These are phyloP conservation scores for Stomatorhinus walkeri DNA, from an alignment of 2,797 vertebrate genomes.

Conservation along the genomic window DNA sequence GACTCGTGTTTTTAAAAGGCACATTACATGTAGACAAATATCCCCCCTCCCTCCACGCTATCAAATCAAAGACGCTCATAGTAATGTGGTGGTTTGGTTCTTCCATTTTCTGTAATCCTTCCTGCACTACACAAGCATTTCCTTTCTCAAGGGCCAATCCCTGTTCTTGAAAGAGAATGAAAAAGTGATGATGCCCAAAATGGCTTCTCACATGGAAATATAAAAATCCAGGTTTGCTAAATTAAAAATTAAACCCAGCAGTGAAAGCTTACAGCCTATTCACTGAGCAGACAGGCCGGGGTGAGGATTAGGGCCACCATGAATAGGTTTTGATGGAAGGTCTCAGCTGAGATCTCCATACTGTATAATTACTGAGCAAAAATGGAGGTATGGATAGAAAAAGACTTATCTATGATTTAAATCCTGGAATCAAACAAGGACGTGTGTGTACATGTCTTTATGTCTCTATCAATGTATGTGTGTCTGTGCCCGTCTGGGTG, in stretches of 20 bases:
- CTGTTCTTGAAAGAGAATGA: not conserved
- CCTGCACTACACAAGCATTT: not conserved
- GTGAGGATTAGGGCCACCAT: not conserved
- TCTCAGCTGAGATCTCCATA: not conserved
- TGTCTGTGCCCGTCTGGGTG: not conserved
- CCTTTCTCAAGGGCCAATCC: not conserved
- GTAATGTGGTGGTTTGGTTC: not conserved
- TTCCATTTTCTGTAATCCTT: not conserved
- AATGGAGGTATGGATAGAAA: not conserved
- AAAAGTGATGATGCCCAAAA: not conserved
- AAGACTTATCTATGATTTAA: not conserved
- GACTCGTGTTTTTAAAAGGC: not conserved
- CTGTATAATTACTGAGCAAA: not conserved
- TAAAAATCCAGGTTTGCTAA: not conserved
- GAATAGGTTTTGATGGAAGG: not conserved
- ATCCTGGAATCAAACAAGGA: not conserved
- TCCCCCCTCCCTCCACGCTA: not conserved
- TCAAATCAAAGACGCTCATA: not conserved
- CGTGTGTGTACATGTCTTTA: not conserved
- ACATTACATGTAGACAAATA: not conserved
- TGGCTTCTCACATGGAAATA: not conserved
- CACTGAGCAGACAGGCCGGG: not conserved
- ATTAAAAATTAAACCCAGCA: not conserved
- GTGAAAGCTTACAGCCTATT: not conserved
- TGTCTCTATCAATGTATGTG: not conserved